Conservation (phyloP, 2,113 vertebrate species). For the Tricholaema leucomelas region DNA sequence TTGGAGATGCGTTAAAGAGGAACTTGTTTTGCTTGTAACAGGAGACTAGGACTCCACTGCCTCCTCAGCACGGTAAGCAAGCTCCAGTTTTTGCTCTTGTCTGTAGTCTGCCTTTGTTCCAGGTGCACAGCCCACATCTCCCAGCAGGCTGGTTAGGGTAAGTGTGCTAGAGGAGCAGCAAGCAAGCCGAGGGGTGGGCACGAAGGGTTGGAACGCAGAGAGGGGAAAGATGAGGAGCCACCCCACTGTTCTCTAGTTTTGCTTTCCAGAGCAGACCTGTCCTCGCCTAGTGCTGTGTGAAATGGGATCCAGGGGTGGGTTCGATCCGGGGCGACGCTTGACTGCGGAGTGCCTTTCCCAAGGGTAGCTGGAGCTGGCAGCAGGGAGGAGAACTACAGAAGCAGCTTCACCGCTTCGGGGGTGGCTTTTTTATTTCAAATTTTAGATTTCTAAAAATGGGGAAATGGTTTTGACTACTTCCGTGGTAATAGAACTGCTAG, state of each 20-base stretch:
- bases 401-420: neutral
- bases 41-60: neutral
- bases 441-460: conserved; percentile 79
- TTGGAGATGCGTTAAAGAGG: conserved; percentile 7
- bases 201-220: neutral
- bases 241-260: neutral
- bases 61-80: conserved; percentile 12
- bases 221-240: rapidly evolving
- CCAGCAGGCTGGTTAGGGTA: neutral
- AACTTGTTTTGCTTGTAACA: neutral
- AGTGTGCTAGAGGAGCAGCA: neutral
- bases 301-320: rapidly evolving
- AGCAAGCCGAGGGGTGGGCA: neutral
- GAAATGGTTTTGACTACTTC: conserved; percentile 73
- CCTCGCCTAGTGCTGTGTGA: neutral
- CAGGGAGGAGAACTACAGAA: conserved; percentile 3
- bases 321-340: neutral
- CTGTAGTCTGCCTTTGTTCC: neutral
- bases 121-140: neutral
- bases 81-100: neutral
- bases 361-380: neutral
- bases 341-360: conserved; percentile 60
- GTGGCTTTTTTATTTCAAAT: conserved; percentile 59
- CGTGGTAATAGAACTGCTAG: conserved; percentile 76
- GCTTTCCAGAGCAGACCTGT: neutral